Base-by-base conservation (phyloP, 2,797 vertebrate genomes). In the Hirundo rustica region DNA sequence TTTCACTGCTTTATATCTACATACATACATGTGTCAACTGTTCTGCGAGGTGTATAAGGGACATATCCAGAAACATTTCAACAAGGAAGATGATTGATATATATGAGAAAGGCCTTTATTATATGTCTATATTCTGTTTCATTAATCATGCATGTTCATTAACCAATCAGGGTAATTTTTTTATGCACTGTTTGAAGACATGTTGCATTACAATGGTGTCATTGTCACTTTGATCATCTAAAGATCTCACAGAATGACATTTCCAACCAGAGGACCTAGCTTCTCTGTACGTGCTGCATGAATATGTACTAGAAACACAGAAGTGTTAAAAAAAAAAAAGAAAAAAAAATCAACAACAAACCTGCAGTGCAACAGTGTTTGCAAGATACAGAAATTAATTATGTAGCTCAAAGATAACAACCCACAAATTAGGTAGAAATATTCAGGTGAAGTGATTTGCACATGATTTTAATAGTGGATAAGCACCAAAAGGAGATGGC, bases 61-160 rank as follows among this genome's bases (percentile, higher is more conserved):
- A 85, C 5, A 2, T 55, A 87, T 65, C 57, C 66, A 57, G 50
- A 89, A 77, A 6, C n/a, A 57, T 48, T 90, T 88, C 80, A 93
- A 83, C 22, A 65, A 44, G 53, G 6, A 88, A 57, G 14, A 79
- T 93, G 71, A 88, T 21, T 96, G 94, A 91, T 83, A 77, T 38
- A 77, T 94, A 94, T 80, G 76, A 93, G 90, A 67, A 80, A 90
- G 78, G 3, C 60, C 65, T 94, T 94, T 85, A 88, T 89, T 93
- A 85, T 79, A 92, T 47, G 85, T 61, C 90, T 95, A 88, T 90
- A 79, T 95, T 96, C 94, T 91, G 74, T 91, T 96, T 94, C 94
- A 95, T 96, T 95, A 93, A 94, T 93, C 92, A 80, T 93, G 88
- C 66, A 96, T 60, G 91, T 94, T 95, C 82, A 88, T 96, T 95